Evolutionary conservation across 2,113 vertebrate genomes (phyloP).

Genomic region (Acanthochromis polyacanthus): DNA sequence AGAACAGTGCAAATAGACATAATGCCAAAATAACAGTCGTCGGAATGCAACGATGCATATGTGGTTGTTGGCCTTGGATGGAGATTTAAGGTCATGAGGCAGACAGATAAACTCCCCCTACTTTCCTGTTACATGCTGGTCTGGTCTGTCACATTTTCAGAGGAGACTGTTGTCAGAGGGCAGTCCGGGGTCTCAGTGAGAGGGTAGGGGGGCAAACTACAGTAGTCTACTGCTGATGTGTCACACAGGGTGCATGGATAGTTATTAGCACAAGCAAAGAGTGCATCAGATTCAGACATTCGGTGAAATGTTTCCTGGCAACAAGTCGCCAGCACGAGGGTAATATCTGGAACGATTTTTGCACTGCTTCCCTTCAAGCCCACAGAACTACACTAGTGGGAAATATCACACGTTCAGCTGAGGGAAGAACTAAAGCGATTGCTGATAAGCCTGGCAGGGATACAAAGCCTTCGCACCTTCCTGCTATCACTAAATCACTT

Average conservation of each 20-base stretch:
- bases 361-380: too few species aligned
- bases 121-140: slow-evolving; percentile 67
- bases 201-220: background rate
- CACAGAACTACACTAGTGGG: background rate
- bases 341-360: background rate
- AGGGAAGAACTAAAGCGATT: slow-evolving; percentile 39
- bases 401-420: slow-evolving; percentile 25
- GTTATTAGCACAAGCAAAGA: slow-evolving; percentile 9
- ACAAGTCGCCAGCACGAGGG: slow-evolving; percentile 15
- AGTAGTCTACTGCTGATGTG: slow-evolving; percentile 15
- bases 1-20: slow-evolving; percentile 82
- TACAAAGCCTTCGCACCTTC: slow-evolving; percentile 59
- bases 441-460: slow-evolving; percentile 40
- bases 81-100: slow-evolving; percentile 73
- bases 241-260: slow-evolving; percentile 15
- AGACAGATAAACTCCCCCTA: slow-evolving; percentile 72
- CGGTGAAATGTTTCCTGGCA: slow-evolving; percentile 27
- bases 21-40: slow-evolving; percentile 82
- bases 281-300: slow-evolving; percentile 9
- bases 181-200: slow-evolving; percentile 12
- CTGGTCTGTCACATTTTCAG: slow-evolving; percentile 63
- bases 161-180: slow-evolving; percentile 41
- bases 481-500: slow-evolving; percentile 61
- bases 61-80: slow-evolving; percentile 80
- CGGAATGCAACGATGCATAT: slow-evolving; percentile 79